Percentiles rank a stretch among this genome's conserved stretches.
Conservation (phyloP, 2,113 vertebrate species). For the Lepisosteus osseus region DNA sequence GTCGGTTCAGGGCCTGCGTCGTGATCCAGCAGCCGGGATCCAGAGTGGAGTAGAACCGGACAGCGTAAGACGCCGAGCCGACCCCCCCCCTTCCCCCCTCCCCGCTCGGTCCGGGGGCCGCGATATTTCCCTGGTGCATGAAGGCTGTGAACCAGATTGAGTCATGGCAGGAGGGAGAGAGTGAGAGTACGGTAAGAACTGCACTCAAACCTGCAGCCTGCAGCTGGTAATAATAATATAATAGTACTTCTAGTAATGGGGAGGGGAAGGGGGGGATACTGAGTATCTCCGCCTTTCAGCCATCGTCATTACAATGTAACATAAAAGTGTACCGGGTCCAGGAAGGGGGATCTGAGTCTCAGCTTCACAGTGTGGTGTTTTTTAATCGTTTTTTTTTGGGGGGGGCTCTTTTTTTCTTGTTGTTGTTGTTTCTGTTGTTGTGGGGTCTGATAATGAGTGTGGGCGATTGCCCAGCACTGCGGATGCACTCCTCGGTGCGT, state of each 20-base stretch:
- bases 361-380: not conserved
- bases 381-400: too few relatives aligned
- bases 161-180: not conserved
- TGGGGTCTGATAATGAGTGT: too few relatives aligned
- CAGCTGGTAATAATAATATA: not conserved
- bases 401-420: too few relatives aligned
- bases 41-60: not conserved
- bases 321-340: not conserved
- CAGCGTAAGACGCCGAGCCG: not conserved
- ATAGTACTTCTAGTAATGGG: not conserved
- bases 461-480: too few relatives aligned
- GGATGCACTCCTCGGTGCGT: too few relatives aligned
- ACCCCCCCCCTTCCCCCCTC: not conserved
- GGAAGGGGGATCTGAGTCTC: not conserved
- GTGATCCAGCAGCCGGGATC: not conserved
- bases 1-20: not conserved
- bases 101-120: not conserved
- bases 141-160: not conserved
- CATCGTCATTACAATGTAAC: not conserved
- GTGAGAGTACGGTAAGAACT: not conserved
- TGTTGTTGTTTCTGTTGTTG: too few relatives aligned
- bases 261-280: not conserved
- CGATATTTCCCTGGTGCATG: not conserved
- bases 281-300: not conserved
- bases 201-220: not conserved